Base-by-base conservation (phyloP, 2,113 vertebrate genomes). In the Paraplagusia blochii region DNA sequence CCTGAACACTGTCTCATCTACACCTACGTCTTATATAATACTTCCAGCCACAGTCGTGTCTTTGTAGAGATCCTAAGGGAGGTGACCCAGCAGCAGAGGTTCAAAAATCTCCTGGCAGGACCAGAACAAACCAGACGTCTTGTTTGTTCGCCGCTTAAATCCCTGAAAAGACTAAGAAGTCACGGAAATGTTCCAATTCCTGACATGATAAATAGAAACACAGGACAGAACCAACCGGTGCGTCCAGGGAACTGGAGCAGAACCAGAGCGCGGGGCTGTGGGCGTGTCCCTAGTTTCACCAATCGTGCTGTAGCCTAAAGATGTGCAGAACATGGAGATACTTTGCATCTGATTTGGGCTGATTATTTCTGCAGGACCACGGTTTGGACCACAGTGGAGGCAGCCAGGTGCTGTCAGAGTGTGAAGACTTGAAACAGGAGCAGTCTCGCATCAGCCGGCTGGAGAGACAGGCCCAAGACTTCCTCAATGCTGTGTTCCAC, bases 401-500 rank as follows among this genome's bases (percentile, higher is more conserved):
- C 91, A 90, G 93, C 90, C 93, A 91, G 91, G 92, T 89, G 83
- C 91, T 90, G 74, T 91, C 91, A 82, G 90, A 90, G 91, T 90
- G 90, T 63, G 92, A 93, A 87, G 91, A 93, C 72, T 88, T 91
- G 88, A 96, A 92, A 89, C 93, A 92, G 88, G 93, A 95, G 84
- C 92, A 92, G 91, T 90, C 93, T 88, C 94, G 91, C 87, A 93
- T 97, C 90, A 93, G 90, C 90, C 93, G 91, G 82, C 92, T 98
- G 80, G 94, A 98, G 90, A 96, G 89, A 90, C 95, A 96, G 93
- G 95, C 96, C 61, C 93, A 98, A 93, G 95, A 96, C 84, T 98
- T 97, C 91, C 93, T 98, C 93, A 95, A 97, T 98, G 96, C 95
- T 90, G 96, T 98, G 91, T 96, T 98, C 88, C 94, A 93, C 89